These are phyloP conservation scores for Erinaceus europaeus DNA, from an alignment of 2,113 vertebrate genomes.

Conservation along the genomic window DNA sequence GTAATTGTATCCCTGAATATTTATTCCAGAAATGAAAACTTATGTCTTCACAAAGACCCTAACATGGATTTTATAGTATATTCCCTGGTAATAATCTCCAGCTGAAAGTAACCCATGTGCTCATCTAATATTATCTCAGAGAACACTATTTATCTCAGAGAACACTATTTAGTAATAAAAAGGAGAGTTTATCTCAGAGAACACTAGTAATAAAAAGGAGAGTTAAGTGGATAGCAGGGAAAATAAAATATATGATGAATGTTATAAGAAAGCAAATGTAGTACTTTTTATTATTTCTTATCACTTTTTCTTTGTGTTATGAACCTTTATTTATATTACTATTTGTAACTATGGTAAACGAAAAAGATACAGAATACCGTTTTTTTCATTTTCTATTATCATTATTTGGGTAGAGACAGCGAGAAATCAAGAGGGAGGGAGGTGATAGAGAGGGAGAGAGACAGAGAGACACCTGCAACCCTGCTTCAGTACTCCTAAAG, in stretches of 20 bases:
- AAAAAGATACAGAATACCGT: neutral
- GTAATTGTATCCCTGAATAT: neutral
- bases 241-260: neutral
- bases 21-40: neutral
- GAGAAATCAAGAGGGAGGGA: no score
- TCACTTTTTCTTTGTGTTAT: neutral
- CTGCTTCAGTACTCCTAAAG: no score
- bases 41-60: neutral
- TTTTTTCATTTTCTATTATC: no score
- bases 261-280: neutral
- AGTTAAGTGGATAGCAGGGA: neutral
- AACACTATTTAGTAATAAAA: neutral
- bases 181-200: neutral
- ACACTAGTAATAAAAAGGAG: neutral
- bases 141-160: neutral
- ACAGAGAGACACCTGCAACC: no score
- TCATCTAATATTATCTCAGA: neutral
- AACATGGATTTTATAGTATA: neutral
- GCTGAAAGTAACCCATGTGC: neutral
- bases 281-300: neutral
- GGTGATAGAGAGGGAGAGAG: no score
- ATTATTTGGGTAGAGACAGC: no score
- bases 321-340: neutral
- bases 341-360: neutral
- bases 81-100: neutral